Evolutionary conservation across 1,140 invertebrate species (phyloP), one percentile per base, ranked within the genome.

Genomic region (Heterodera schachtii): DNA sequence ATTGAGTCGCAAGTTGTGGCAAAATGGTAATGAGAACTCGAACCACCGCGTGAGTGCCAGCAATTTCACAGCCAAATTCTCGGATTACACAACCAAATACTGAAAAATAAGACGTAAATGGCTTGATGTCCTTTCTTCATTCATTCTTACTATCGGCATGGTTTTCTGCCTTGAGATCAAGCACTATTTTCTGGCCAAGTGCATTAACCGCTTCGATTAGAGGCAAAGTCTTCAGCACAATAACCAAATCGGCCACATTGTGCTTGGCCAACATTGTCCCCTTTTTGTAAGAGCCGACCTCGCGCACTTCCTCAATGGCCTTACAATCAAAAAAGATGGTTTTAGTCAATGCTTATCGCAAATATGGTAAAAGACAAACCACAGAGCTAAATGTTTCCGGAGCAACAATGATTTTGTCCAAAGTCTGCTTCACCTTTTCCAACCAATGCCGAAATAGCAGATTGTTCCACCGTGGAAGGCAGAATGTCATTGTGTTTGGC

Each of bases 181-280:
- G 93, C 79, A 93, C 91, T 77, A 96, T 94, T 91, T 96, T 96
- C 82, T 94, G 95, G 1, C 95, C 95, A 2, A 98, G 91, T 1
- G 95, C 94, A 89, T 96, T 94, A 0, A 98, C 95, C 6, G 96
- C 95, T 89, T 98, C 96, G 89, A 92, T 95, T 16, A 96, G 98
- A 2, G 97, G 97, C 67, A 98, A 90, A 1, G 96, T 98, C 92
- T 98, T 98, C n/a, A 99, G 92, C 85, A 98, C 97, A 11, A 98
- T 95, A 5, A 98, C 96, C 85, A 98, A 94, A 90, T 98, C 96
- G 31, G 96, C 97, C 0, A 96, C 93, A 90, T 96, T 97, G 87
- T 96, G 94, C 1, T 95, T 95, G 7, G 95, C 94, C 86, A 98
- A 93, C 94, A 98, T 98, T 11, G 96, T 98, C 0, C 96, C 96